These are phyloP conservation scores for Falco naumanni DNA, from an alignment of 2,797 vertebrate genomes.

Conservation along the genomic window DNA sequence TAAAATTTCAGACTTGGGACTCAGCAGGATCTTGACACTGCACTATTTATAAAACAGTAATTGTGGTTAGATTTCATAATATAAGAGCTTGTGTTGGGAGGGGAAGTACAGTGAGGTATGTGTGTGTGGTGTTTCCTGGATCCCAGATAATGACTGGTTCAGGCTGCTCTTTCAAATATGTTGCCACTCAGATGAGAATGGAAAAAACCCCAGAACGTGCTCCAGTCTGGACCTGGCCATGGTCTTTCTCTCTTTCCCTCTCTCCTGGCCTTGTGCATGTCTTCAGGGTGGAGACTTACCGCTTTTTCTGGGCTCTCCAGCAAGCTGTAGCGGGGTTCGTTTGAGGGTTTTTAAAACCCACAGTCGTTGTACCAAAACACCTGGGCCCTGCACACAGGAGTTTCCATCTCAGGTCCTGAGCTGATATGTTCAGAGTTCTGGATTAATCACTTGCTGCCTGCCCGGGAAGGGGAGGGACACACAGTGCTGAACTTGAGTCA, in stretches of 20 bases:
- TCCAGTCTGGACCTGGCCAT: not conserved
- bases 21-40: constrained; percentile 22
- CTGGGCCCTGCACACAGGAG: not conserved
- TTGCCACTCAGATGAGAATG: constrained; percentile 1
- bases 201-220: not conserved
- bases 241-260: not conserved
- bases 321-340: not conserved
- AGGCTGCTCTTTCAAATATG: not conserved
- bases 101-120: not conserved
- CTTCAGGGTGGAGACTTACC: not conserved
- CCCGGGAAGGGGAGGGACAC: not conserved
- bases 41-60: constrained; percentile 51
- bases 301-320: not conserved
- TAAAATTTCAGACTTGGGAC: not conserved
- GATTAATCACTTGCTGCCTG: not conserved
- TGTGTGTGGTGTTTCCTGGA: constrained; percentile 19
- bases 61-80: constrained; percentile 57
- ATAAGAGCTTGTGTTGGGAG: not conserved
- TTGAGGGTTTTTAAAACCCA: not conserved
- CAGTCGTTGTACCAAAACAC: not conserved
- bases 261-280: not conserved
- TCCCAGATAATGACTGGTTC: not conserved
- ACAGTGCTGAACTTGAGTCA: not conserved
- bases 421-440: not conserved
- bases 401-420: not conserved